These are phyloP conservation scores for Hapalemur alaotrensis DNA, from an alignment of 2,797 vertebrate species.

Conservation along the genomic window DNA sequence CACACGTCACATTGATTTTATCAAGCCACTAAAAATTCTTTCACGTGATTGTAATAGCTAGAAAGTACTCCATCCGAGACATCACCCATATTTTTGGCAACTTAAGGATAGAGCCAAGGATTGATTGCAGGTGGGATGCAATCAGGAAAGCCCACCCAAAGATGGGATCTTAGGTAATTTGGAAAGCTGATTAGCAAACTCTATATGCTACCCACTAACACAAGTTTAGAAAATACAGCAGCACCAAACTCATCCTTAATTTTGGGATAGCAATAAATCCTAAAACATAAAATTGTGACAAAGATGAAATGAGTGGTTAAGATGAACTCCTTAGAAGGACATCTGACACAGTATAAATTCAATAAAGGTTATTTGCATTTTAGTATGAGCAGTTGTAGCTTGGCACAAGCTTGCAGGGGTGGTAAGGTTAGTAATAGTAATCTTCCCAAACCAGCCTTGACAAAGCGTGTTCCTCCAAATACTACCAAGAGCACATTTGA, in stretches of 20 bases:
- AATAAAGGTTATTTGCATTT: neutral
- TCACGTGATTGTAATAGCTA: neutral
- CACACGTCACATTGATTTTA: neutral
- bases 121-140: neutral
- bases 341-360: neutral
- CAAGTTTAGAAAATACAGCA: accelerated
- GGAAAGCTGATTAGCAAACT: neutral
- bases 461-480: neutral
- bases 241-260: neutral
- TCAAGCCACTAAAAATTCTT: neutral
- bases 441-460: neutral
- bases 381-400: too few species aligned
- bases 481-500: neutral
- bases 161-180: accelerated
- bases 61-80: neutral
- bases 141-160: too few species aligned
- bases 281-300: too few species aligned
- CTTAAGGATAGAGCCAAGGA: too few species aligned
- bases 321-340: neutral
- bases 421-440: too few species aligned
- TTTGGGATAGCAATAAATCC: accelerated
- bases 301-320: neutral
- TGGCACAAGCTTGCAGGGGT: too few species aligned
- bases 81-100: accelerated
- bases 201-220: neutral